Evolutionary conservation across 2,797 vertebrate genomes (phyloP), one percentile per base, ranked within the genome.

Genomic region (Thunnus albacares): DNA sequence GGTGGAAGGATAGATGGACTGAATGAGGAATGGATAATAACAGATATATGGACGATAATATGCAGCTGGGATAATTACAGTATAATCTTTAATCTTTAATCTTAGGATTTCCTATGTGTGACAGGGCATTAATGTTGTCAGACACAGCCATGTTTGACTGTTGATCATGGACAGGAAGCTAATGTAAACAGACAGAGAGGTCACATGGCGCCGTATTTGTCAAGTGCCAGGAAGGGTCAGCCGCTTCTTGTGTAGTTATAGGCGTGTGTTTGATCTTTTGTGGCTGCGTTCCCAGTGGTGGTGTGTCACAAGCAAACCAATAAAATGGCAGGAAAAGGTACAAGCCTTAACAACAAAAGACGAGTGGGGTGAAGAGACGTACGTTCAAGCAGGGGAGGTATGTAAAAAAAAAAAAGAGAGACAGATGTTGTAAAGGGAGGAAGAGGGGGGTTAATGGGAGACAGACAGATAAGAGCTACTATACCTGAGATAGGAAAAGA

Each of bases 281-380:
- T 80, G 67, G 85, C 71, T 6, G 33, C 5, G 52, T 47, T 84
- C 84, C 81, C 83, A 68, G 59, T 71, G 85, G 90, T 30, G 93
- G 90, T 91, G 90, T 92, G 90, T 91, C 90, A 2, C 45, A 43
- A 6, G 60, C 75, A 1, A 41, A 17, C 92, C 93, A 94, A 92
- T 94, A 5, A 77, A 72, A 86, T 17, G 53, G 7, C 80, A 88
- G 89, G 80, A 88, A 79, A 86, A 30, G 24, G 43, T 28, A 55
- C 82, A 75, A 62, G 60, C 71, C 75, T 57, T 35, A 70, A 75
- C 80, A 80, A 64, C 35, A 71, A 71, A 76, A 65, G 26, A 71
- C 5, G 51, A 69, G 43, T 12, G 0, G 15, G 41, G 73, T 38
- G 33, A 60, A 17, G 49, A 56, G 35, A 70, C 0, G 10, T 15